These are phyloP conservation scores for Phymanthus crucifer DNA, from an alignment of 92 coral and sea anemone species.

Conservation along the genomic window DNA sequence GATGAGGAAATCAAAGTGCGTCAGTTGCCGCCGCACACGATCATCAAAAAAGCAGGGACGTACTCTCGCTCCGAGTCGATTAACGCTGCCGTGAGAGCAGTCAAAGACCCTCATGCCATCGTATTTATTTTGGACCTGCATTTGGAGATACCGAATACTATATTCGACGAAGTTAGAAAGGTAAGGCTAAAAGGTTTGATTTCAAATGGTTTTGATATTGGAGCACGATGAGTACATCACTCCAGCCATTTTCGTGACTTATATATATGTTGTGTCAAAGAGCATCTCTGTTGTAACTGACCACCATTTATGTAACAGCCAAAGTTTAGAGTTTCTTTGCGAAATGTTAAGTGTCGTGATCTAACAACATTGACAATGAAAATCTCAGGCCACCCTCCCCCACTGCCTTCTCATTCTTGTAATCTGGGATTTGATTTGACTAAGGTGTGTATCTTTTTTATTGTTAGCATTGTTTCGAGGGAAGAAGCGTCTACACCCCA, in stretches of 20 bases:
- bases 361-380: no score
- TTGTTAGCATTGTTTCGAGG: slow-evolving; percentile 82
- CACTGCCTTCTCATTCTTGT: no score
- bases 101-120: slow-evolving; percentile 65
- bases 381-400: no score
- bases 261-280: no score
- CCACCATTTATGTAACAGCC: no score
- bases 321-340: no score
- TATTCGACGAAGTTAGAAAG: slow-evolving; percentile 65
- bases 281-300: no score
- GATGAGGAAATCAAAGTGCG: slow-evolving; percentile 48
- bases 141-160: slow-evolving; percentile 56
- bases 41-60: slow-evolving; percentile 47
- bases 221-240: neutral
- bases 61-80: slow-evolving; percentile 60
- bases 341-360: no score
- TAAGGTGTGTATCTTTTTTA: neutral
- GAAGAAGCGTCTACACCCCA: slow-evolving; percentile 78
- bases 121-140: slow-evolving; percentile 66
- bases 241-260: neutral
- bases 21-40: slow-evolving; percentile 47
- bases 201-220: neutral
- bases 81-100: slow-evolving; percentile 52
- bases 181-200: slow-evolving; percentile 27
- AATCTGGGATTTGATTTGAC: no score